Base-by-base conservation (phyloP, 2,888 invertebrate genomes). In the Bombyx huttoni region DNA sequence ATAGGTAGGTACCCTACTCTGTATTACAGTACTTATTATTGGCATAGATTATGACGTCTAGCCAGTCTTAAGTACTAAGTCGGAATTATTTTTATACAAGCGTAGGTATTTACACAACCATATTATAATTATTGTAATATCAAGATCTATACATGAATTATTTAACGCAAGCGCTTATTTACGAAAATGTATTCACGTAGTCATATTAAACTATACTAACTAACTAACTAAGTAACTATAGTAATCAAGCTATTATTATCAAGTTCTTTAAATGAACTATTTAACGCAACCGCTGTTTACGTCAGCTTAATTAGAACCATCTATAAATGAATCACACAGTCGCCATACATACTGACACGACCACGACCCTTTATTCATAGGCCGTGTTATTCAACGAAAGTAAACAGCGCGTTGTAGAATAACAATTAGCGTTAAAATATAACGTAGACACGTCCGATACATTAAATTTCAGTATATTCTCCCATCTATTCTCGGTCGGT, bases 381-480 rank as follows among this genome's bases (percentile, higher is more conserved):
- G 63, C 65, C 70, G 75, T 77, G 66, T 67, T 72, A 81, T 80
- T 85, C 83, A 85, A 78, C 75, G 85, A 86, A 87, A 87, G 85
- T 85, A 84, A 87, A 82, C 80, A 82, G 78, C 75, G 74, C 75
- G 74, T 70, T 78, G 77, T 79, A 72, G 81, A 84, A 84, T 86
- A 82, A 81, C 76, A 85, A 81, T 84, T 79, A 84, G 73, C 66
- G 61, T 64, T 72, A 78, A 71, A 76, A 75, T 74, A 76, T 75
- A 74, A 64, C 69, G 63, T 64, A 70, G 68, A 75, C 73, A 78
- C 75, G 77, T 72, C 73, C 69, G 62, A 77, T 83, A 80, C 85
- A 83, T 83, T 83, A 77, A 80, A 84, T 85, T 83, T 81, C 79
- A 85, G 85, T 84, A 24, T 24, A 24, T 24, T 24, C 24, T 24